Evolutionary conservation across 2,888 invertebrate species (phyloP).

Genomic region (Icerya purchasi): DNA sequence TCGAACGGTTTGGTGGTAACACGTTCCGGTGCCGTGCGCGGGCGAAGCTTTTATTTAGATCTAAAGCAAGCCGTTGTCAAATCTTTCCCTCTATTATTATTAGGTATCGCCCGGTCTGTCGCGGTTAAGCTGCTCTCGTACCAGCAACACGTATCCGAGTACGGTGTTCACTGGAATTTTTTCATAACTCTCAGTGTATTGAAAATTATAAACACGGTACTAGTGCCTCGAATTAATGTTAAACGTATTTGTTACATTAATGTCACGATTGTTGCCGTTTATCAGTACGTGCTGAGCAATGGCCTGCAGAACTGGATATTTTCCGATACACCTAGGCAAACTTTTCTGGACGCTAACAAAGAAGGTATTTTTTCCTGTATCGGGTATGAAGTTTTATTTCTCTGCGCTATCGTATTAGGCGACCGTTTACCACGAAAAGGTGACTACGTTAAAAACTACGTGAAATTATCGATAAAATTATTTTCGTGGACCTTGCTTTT

Average conservation of each 20-base stretch:
- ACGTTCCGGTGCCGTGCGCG: constrained; percentile 21
- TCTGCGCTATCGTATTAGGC: constrained; percentile 46
- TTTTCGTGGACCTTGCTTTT: constrained; percentile 22
- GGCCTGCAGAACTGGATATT: constrained; percentile 53
- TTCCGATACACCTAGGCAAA: constrained; percentile 31
- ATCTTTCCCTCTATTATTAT: constrained; percentile 30
- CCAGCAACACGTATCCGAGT: constrained; percentile 73
- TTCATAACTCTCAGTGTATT: constrained; percentile 78
- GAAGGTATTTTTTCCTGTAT: constrained; percentile 72
- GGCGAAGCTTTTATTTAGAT: not conserved
- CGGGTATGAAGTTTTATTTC: constrained; percentile 67
- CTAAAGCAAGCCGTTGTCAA: constrained; percentile 21
- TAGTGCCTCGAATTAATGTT: constrained; percentile 33
- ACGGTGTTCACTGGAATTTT: constrained; percentile 96
- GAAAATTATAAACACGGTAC: constrained; percentile 44
- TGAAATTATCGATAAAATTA: constrained; percentile 15
- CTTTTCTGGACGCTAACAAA: constrained; percentile 58
- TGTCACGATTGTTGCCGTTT: constrained; percentile 32
- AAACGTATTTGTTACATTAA: constrained; percentile 32
- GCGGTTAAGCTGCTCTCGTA: constrained; percentile 45
- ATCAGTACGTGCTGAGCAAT: constrained; percentile 40
- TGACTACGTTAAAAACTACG: constrained; percentile 13
- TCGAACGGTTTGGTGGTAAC: constrained; percentile 61
- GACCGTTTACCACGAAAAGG: constrained; percentile 26
- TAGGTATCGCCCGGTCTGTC: constrained; percentile 41